phyloP scores from a whole-genome alignment of 2,888 invertebrate species.

The Agriopis aurantiaria region DNA sequence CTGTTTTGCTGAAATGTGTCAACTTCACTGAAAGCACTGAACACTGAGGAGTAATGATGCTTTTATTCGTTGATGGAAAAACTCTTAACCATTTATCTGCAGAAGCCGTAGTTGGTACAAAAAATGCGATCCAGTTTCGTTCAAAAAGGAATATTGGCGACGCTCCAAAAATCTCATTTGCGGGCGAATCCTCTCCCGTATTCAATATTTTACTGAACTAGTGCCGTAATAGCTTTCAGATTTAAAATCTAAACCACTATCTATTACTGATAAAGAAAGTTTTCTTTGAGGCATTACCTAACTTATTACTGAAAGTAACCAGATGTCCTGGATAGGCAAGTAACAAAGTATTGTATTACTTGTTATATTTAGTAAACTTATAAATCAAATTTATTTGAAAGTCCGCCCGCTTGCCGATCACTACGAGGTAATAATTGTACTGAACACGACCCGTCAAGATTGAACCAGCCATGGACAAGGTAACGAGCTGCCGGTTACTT shows the following conservation, averaged over 20 bases:
- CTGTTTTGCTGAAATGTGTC: neutral
- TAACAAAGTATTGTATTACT: too few relatives aligned
- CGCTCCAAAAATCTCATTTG: slow-evolving; percentile 36
- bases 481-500: slow-evolving; percentile 10
- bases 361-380: too few relatives aligned
- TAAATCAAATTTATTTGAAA: neutral
- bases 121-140: slow-evolving; percentile 32
- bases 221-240: slow-evolving; percentile 25
- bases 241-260: slow-evolving; percentile 20
- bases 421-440: slow-evolving; percentile 5
- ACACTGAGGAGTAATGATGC: slow-evolving; percentile 8
- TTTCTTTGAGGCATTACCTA: neutral
- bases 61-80: slow-evolving; percentile 28
- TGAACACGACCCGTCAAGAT: slow-evolving; percentile 1
- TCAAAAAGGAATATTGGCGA: slow-evolving; percentile 35
- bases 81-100: slow-evolving; percentile 26
- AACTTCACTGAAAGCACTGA: slow-evolving; percentile 3
- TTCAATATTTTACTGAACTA: slow-evolving; percentile 33
- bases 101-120: slow-evolving; percentile 24
- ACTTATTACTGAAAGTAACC: neutral
- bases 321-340: neutral
- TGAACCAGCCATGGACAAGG: slow-evolving; percentile 3
- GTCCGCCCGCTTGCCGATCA: neutral
- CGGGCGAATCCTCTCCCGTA: slow-evolving; percentile 16
- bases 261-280: neutral